Percentiles rank a stretch among this genome's conserved stretches.
Conservation (phyloP, 2,888 invertebrate species). For the Villa cingulata region DNA sequence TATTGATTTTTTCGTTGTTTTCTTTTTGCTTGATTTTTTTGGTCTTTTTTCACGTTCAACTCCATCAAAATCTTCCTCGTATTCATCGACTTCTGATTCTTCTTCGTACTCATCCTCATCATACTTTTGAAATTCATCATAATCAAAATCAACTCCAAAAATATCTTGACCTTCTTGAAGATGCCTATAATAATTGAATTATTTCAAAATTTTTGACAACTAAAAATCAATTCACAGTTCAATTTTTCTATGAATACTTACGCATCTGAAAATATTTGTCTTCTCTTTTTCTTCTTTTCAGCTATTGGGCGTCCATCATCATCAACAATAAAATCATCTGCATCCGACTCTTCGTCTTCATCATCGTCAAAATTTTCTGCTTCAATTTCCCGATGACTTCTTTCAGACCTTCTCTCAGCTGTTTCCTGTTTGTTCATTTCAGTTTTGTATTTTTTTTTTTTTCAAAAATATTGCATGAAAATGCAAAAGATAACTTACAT, state of each 20-base stretch:
- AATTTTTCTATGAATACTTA: constrained; percentile 37
- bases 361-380: constrained; percentile 61
- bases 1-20: constrained; percentile 69
- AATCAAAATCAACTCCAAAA: constrained; percentile 98
- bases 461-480: too few species aligned
- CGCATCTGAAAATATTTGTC: constrained; percentile 76
- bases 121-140: constrained; percentile 77
- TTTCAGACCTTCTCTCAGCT: constrained; percentile 55
- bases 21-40: constrained; percentile 63
- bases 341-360: constrained; percentile 70
- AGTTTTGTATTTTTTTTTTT: too few species aligned
- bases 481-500: constrained; percentile 47
- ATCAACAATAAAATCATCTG: constrained; percentile 95
- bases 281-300: constrained; percentile 63
- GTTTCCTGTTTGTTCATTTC: constrained; percentile 48
- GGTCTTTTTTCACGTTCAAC: constrained; percentile 47
- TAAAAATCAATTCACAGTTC: too few species aligned
- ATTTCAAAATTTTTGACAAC: not conserved
- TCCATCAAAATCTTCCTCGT: constrained; percentile 64
- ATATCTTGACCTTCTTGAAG: constrained; percentile 97
- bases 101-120: constrained; percentile 71
- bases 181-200: constrained; percentile 40
- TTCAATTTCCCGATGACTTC: constrained; percentile 48
- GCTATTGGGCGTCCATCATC: constrained; percentile 83
- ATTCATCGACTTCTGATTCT: constrained; percentile 65